phyloP scores from a whole-genome alignment of 1,140 invertebrate species.

The Eueides isabella region DNA sequence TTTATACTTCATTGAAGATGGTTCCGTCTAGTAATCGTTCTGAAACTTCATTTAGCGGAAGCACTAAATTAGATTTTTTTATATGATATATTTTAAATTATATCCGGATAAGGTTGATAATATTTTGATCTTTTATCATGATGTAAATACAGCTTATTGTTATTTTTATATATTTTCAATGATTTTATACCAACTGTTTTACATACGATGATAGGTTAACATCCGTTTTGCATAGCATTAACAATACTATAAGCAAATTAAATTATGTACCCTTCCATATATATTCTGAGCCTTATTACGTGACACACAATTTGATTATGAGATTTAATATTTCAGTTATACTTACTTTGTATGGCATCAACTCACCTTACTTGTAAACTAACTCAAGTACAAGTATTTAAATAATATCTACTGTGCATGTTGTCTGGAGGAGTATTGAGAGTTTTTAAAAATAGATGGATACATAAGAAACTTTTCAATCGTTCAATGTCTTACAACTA shows the following conservation, averaged over 20 bases:
- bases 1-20: constrained; percentile 56
- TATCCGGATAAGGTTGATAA: neutral
- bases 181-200: neutral
- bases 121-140: neutral
- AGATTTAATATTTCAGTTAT: constrained; percentile 50
- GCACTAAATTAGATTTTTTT: constrained; percentile 39
- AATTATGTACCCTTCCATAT: constrained; percentile 33
- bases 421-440: neutral
- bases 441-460: neutral
- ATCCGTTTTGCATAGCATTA: neutral
- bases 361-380: constrained; percentile 20
- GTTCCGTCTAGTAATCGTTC: constrained; percentile 42
- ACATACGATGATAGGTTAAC: neutral
- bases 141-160: neutral
- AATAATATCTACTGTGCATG: neutral
- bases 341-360: constrained; percentile 46
- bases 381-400: neutral
- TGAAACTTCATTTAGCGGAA: constrained; percentile 46
- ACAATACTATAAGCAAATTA: constrained; percentile 27
- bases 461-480: neutral
- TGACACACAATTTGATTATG: constrained; percentile 52
- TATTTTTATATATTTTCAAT: neutral
- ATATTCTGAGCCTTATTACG: constrained; percentile 41
- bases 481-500: neutral
- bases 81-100: neutral